A percentile compares a stretch with the other conserved stretches of the same genome.
phyloP scores from a whole-genome alignment of 2,797 vertebrate species.

The Pseudotriccus pelzelni region DNA sequence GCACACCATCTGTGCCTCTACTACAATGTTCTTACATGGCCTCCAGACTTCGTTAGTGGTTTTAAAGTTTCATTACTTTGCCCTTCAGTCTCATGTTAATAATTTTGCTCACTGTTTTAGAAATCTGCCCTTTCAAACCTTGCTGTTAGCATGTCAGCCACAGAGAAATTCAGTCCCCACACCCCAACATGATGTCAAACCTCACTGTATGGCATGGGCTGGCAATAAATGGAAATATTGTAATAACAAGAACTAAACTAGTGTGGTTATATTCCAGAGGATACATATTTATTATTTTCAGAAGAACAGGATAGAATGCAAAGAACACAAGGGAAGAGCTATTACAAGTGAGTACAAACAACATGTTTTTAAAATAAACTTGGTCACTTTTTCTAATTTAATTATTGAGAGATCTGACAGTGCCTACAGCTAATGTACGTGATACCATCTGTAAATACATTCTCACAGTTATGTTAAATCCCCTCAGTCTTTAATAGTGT shows the following conservation, averaged over 20 bases:
- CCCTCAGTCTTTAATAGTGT: neutral
- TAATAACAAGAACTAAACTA: neutral
- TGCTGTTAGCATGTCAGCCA: neutral
- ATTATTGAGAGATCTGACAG: neutral
- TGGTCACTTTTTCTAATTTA: neutral
- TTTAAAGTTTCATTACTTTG: conserved; percentile 64
- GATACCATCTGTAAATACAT: neutral
- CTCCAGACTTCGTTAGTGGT: conserved; percentile 44
- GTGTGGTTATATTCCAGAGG: neutral
- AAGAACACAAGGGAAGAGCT: neutral
- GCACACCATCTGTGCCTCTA: conserved; percentile 50
- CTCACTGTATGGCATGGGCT: neutral
- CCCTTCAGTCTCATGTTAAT: conserved; percentile 45
- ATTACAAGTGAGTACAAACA: neutral
- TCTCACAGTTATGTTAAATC: neutral
- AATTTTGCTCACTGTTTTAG: conserved; percentile 42
- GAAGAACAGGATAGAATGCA: neutral
- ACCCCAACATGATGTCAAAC: neutral
- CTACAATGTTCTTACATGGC: conserved; percentile 43
- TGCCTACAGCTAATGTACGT: neutral
- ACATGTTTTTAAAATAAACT: neutral
- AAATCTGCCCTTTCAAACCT: conserved; percentile 30
- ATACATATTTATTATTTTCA: neutral
- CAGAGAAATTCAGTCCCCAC: neutral
- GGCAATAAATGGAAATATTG: neutral